Evolutionary conservation across 2,113 vertebrate genomes (phyloP).

Genomic region (Callionymus lyra): DNA sequence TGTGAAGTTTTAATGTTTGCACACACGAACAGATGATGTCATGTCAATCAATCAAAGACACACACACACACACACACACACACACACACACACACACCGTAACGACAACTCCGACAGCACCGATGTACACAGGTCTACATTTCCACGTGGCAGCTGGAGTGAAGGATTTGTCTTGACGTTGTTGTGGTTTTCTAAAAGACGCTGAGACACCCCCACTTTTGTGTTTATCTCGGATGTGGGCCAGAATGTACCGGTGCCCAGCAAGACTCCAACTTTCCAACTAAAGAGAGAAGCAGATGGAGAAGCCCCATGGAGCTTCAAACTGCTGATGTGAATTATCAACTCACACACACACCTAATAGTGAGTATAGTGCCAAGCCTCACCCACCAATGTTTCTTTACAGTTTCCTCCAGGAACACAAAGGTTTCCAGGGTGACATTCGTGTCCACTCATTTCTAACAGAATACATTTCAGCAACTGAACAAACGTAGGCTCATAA

Average conservation of each 20-base stretch:
- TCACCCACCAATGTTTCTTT: constrained; percentile 1
- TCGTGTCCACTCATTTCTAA: too few relatives aligned
- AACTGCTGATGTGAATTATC: constrained; percentile 32
- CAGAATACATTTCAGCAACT: too few relatives aligned
- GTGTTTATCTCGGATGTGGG: constrained; percentile 32
- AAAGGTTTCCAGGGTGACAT: constrained; percentile 4
- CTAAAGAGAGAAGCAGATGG: constrained; percentile 40
- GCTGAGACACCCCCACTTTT: constrained; percentile 18
- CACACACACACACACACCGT: background rate
- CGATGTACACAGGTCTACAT: constrained; percentile 15
- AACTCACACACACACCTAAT: background rate
- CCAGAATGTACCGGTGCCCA: constrained; percentile 28
- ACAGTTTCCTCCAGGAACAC: constrained; percentile 12
- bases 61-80: constrained; percentile 1
- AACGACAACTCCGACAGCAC: constrained; percentile 7
- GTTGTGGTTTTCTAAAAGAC: background rate
- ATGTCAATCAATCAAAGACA: constrained; percentile 1
- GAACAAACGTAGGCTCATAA: too few relatives aligned
- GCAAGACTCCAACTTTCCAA: constrained; percentile 9
- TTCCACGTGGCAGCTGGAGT: constrained; percentile 9
- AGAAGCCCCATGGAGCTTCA: constrained; percentile 13
- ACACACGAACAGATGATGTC: background rate
- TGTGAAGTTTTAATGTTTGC: constrained; percentile 7
- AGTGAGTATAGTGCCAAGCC: background rate
- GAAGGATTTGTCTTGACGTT: constrained; percentile 1